Percentiles rank a stretch among this genome's conserved stretches.
Evolutionary conservation across 2,888 invertebrate species (phyloP).

Genomic region (Hanleya hanleyi): DNA sequence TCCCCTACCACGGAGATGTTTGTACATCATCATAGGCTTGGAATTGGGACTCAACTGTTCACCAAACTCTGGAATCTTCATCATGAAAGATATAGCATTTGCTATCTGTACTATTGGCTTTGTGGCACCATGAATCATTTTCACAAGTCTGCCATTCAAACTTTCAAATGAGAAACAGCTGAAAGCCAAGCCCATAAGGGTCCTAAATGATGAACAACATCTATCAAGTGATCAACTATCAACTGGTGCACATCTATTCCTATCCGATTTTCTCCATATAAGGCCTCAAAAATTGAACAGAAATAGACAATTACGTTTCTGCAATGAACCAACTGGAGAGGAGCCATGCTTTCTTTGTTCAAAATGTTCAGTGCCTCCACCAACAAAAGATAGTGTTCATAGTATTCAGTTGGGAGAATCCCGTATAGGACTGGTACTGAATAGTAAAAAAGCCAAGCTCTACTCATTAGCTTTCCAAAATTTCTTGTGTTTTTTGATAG

Average conservation of each 20-base stretch:
- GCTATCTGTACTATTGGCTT: slow-evolving; percentile 31
- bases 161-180: slow-evolving; percentile 38
- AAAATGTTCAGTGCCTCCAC: slow-evolving; percentile 32
- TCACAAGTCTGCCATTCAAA: slow-evolving; percentile 31
- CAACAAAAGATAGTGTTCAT: slow-evolving; percentile 30
- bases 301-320: slow-evolving; percentile 27
- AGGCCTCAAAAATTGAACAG: slow-evolving; percentile 18
- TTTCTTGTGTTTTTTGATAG: slow-evolving; percentile 28
- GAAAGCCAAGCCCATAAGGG: slow-evolving; percentile 36
- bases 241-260: slow-evolving; percentile 34
- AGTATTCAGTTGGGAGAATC: slow-evolving; percentile 17
- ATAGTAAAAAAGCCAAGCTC: slow-evolving; percentile 35
- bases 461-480: slow-evolving; percentile 37
- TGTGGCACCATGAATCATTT: slow-evolving; percentile 31
- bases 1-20: background rate
- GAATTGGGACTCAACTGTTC: background rate
- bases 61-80: slow-evolving; percentile 22
- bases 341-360: slow-evolving; percentile 4
- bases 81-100: slow-evolving; percentile 25
- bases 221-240: slow-evolving; percentile 27
- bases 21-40: background rate
- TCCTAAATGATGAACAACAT: slow-evolving; percentile 26
- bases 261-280: slow-evolving; percentile 38
- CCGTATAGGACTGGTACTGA: slow-evolving; percentile 33
- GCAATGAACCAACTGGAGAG: slow-evolving; percentile 13